Percentiles rank a stretch among this genome's conserved stretches.
Conservation (phyloP, 2,113 vertebrate species). For the Chascanopsetta lugubris region DNA sequence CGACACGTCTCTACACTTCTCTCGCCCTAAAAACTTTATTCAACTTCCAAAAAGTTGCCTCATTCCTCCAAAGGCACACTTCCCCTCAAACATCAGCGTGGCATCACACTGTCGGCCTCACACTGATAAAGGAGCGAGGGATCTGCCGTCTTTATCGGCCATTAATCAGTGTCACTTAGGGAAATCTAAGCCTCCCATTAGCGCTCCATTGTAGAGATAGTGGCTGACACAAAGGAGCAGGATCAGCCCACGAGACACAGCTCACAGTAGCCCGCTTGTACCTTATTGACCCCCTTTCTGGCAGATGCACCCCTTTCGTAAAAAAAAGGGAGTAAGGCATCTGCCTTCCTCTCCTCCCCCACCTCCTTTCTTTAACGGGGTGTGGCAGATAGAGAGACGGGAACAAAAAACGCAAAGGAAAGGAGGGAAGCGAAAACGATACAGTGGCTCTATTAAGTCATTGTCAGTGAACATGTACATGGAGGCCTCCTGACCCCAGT, state of each 20-base stretch:
- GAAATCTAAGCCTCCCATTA: slow-evolving; percentile 72
- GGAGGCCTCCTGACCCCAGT: slow-evolving; percentile 39
- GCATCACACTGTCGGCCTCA: slow-evolving; percentile 40
- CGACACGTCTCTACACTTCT: neutral
- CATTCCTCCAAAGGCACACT: slow-evolving; percentile 36
- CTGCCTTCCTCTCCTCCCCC: slow-evolving; percentile 37
- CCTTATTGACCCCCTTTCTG: slow-evolving; percentile 66
- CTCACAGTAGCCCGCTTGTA: slow-evolving; percentile 55
- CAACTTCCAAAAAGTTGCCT: slow-evolving; percentile 15
- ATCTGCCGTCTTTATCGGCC: slow-evolving; percentile 55
- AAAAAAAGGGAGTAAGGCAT: slow-evolving; percentile 30
- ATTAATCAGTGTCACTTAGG: slow-evolving; percentile 71
- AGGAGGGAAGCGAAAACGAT: slow-evolving; percentile 40
- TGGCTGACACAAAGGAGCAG: slow-evolving; percentile 66
- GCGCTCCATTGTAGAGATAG: slow-evolving; percentile 57
- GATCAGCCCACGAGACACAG: slow-evolving; percentile 53
- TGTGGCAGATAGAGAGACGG: slow-evolving; percentile 24
- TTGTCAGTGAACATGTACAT: slow-evolving; percentile 49
- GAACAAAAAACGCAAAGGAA: slow-evolving; percentile 10
- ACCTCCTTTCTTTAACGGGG: slow-evolving; percentile 23
- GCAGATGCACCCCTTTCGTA: slow-evolving; percentile 56
- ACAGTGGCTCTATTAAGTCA: slow-evolving; percentile 58
- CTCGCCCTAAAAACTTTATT: neutral
- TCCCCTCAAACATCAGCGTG: slow-evolving; percentile 28
- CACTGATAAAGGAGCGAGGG: slow-evolving; percentile 45